Evolutionary conservation across 2,113 vertebrate species (phyloP), one percentile per base, ranked within the genome.

Genomic region (Tinamus guttatus): DNA sequence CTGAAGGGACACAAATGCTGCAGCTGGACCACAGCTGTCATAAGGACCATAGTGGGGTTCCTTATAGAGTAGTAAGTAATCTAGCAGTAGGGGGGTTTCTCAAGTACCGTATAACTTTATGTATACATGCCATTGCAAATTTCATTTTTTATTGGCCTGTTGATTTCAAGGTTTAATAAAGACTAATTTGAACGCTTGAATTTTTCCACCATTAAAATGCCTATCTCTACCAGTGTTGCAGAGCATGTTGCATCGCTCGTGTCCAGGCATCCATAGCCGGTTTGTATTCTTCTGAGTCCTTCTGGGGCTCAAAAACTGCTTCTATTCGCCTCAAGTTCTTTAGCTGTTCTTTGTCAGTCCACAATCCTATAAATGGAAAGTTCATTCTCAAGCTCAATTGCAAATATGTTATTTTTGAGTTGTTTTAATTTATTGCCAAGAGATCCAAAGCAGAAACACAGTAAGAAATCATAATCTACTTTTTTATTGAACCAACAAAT

Each of bases 331-430:
- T 98, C 51, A 99, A 97, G 47, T 98, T 98, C 96, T 98, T 99
- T 58, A 99, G 97, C 84, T 99, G 98, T 32, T 99, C 98, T 71
- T 97, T 98, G 93, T 95, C 98, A 82, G 89, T 97, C 99, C 99
- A 99, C 97, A 99, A 99, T 47, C 99, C 99, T 99, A 95, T 3
- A 89, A 94, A 76, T 47, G 97, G 85, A 96, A 94, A 96, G 82
- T 76, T 92, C 18, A 84, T 59, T 91, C 65, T 93, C 45, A 77
- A 89, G 82, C 56, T 85, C 51, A 84, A 75, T 56, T 58, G 59
- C 58, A 92, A 97, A 58, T 36, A 63, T 41, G 68, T 92, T 94
- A 67, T 87, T 94, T 95, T 64, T 77, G 47, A 85, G 13, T 69
- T 83, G 76, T 56, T 96, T 74, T 58, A 82, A 82, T 93, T 86